Percentiles rank a stretch among this genome's conserved stretches.
phyloP scores from a whole-genome alignment of 1,140 invertebrate genomes.

The Meloidogyne hapla region DNA sequence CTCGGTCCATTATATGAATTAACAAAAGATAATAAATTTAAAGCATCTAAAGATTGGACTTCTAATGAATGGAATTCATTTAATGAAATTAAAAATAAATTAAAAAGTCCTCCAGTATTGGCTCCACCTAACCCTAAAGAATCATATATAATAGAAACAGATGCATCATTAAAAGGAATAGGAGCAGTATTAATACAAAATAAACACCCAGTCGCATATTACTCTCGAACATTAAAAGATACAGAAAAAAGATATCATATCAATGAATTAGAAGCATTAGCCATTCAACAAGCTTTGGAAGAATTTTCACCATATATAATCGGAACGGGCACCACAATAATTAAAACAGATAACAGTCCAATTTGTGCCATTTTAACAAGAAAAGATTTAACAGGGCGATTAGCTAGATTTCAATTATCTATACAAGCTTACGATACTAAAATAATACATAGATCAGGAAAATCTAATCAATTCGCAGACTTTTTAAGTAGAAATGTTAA shows the following conservation, averaged over 20 bases:
- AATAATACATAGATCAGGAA: neutral
- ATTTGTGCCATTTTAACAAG: neutral
- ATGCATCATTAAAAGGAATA: conserved; percentile 28
- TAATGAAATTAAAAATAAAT: conserved; percentile 19
- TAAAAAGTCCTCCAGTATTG: conserved; percentile 38
- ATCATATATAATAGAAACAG: conserved; percentile 40
- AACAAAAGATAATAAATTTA: conserved; percentile 28
- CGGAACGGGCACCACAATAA: neutral
- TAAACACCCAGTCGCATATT: conserved; percentile 32
- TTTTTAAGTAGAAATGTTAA: neutral
- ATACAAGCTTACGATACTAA: neutral
- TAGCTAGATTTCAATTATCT: neutral
- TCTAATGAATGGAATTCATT: conserved; percentile 30
- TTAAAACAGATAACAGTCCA: neutral
- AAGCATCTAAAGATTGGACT: conserved; percentile 15
- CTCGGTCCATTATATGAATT: conserved; percentile 30
- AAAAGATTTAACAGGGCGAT: neutral
- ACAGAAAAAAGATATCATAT: conserved; percentile 31
- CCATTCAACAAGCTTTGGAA: neutral
- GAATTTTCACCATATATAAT: neutral
- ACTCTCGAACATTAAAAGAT: conserved; percentile 28
- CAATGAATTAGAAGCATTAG: conserved; percentile 32
- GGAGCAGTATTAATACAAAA: neutral
- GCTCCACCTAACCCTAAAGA: conserved; percentile 26
- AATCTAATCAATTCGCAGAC: neutral